Base-by-base conservation (phyloP, 2,113 vertebrate species). In the Rattus rattus region DNA sequence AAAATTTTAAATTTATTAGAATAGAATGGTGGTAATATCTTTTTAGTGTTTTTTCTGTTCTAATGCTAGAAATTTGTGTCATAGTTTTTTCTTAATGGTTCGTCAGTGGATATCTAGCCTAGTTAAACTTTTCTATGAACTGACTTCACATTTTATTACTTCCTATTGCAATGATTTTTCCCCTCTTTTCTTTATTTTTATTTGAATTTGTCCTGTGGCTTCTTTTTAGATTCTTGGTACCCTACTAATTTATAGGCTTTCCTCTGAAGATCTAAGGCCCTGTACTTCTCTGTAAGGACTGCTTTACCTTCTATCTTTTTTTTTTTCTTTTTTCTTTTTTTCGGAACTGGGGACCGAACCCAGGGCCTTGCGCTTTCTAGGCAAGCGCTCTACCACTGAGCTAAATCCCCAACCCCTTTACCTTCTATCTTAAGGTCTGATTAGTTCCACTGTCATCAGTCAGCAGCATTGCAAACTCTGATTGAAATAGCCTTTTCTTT, bases 1-100 rank as follows among this genome's bases (percentile, higher is more conserved):
- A 94, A 69, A 92, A 80, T 75, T 96, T 96, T 6, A 88, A 94
- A 88, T 61, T 16, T 79, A 61, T 36, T 83, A 39, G 11, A 43
- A 87, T 84, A 94, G 73, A 85, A 87, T 54, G 24, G 30, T 95
- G 19, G 1, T 77, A 65, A 56, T 92, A 56, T 36, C 39, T 47
- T 67, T 90, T 30, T 24, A 17, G 12, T 65, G 43, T 59, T 80
- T 77, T 59, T 91, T 49, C 1, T 47, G 26, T 72, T 95, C 30
- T 83, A n/a, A 92, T 61, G 5, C 22, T 90, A 56, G 28, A 28
- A 87, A 67, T 67, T 81, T 81, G 19, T 94, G 20, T 5, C 49
- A 54, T 94, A 36, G 61, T 75, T 90, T 85, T 76, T 81, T 85
- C 13, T 84, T 83, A 69, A 89, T 76, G 90, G 91, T 54, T 91